phyloP scores from a whole-genome alignment of 2,797 vertebrate species.

The Pelodytes ibericus region DNA sequence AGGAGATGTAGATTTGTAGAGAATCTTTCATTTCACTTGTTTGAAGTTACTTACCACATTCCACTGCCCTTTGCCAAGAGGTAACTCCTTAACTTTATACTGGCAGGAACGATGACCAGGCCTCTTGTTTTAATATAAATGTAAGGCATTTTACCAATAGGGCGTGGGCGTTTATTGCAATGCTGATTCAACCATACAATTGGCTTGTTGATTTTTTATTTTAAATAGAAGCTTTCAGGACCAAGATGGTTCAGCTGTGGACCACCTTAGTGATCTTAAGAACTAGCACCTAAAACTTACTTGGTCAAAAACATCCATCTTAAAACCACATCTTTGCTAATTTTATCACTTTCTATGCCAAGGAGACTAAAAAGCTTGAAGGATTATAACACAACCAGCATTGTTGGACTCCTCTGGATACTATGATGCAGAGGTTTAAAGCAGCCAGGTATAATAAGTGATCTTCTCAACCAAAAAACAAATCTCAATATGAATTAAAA shows the following conservation, averaged over 20 bases:
- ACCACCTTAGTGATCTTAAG: conserved; percentile 25
- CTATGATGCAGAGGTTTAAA: neutral
- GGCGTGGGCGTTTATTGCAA: conserved; percentile 45
- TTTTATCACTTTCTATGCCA: conserved; percentile 17
- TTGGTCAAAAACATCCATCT: conserved; percentile 23
- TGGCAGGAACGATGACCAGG: conserved; percentile 40
- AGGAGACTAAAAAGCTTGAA: conserved; percentile 12
- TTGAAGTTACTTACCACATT: conserved; percentile 52
- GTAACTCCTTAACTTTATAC: conserved; percentile 45
- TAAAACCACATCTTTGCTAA: conserved; percentile 35
- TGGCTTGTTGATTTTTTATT: conserved; percentile 23
- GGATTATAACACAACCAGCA: conserved; percentile 12
- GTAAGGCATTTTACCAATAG: conserved; percentile 37
- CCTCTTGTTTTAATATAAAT: conserved; percentile 43
- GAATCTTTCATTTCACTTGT: conserved; percentile 30
- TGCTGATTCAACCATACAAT: conserved; percentile 28
- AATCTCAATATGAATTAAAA: too few species aligned
- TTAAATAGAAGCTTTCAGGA: conserved; percentile 36
- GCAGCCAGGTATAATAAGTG: neutral
- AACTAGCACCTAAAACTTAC: conserved; percentile 9
- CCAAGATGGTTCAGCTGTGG: conserved; percentile 18
- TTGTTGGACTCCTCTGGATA: neutral
- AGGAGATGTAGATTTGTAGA: conserved; percentile 21
- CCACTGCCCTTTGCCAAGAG: conserved; percentile 39
- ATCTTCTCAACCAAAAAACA: too few species aligned